Percentiles rank a stretch among this genome's conserved stretches.
phyloP scores from a whole-genome alignment of 2,113 vertebrate species.

The Campylomormyrus tamandua region DNA sequence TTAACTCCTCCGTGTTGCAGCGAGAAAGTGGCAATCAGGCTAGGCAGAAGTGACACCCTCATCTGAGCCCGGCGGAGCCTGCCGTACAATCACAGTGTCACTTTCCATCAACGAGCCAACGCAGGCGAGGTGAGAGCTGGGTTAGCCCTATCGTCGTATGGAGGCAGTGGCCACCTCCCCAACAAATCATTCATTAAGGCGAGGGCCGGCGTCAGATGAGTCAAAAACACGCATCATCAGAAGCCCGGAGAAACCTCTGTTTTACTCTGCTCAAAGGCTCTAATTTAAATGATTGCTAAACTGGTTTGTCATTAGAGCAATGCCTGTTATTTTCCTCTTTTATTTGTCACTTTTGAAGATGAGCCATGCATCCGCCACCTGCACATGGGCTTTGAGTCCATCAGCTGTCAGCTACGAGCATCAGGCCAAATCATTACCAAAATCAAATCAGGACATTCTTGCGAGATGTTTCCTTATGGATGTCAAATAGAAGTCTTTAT shows the following conservation, averaged over 20 bases:
- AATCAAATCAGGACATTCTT: background rate
- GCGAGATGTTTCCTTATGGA: background rate
- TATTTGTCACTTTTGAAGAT: background rate
- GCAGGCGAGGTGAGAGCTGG: slow-evolving; percentile 24
- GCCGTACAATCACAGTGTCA: slow-evolving; percentile 59
- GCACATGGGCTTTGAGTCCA: background rate
- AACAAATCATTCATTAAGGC: slow-evolving; percentile 16
- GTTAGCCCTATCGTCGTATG: slow-evolving; percentile 27
- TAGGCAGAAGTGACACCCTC: slow-evolving; percentile 66
- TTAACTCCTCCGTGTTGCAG: slow-evolving; percentile 52
- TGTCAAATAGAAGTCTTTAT: slow-evolving; percentile 24
- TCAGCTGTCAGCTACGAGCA: slow-evolving; percentile 3
- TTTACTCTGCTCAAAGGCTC: background rate
- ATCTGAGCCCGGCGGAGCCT: slow-evolving; percentile 53
- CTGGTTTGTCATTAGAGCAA: background rate
- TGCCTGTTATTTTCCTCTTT: background rate
- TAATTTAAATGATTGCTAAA: slow-evolving; percentile 7
- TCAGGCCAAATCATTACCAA: slow-evolving; percentile 2
- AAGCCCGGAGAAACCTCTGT: background rate
- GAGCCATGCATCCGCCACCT: background rate
- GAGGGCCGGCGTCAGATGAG: background rate
- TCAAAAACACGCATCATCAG: background rate
- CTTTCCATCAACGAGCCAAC: slow-evolving; percentile 50
- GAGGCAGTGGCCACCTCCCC: slow-evolving; percentile 18
- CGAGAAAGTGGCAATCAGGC: slow-evolving; percentile 63